phyloP scores from a whole-genome alignment of 2,113 vertebrate genomes.

The Girardinichthys multiradiatus region DNA sequence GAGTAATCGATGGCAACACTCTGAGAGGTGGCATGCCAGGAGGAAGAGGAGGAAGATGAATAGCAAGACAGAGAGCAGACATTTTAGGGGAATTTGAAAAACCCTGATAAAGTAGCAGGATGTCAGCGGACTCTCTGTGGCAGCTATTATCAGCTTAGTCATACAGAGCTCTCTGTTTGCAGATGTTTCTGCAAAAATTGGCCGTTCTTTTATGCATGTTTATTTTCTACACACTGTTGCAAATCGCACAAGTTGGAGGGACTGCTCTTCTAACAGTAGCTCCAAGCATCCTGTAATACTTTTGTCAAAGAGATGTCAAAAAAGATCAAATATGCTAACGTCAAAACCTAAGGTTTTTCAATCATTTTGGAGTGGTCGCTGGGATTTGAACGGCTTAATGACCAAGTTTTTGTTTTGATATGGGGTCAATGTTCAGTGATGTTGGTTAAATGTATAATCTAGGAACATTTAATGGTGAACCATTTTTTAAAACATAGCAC shows the following conservation, averaged over 20 bases:
- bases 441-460: too few species aligned
- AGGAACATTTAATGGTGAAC: neutral
- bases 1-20: neutral
- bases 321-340: too few species aligned
- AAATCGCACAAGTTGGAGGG: neutral
- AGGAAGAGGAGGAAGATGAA: neutral
- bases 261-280: neutral
- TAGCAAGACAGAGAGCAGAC: neutral
- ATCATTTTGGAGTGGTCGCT: too few species aligned
- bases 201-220: neutral
- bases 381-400: too few species aligned
- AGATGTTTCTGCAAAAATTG: neutral
- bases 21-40: too few species aligned
- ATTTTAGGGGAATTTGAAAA: neutral
- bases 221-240: neutral
- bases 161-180: neutral
- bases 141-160: neutral
- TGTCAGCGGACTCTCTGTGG: neutral
- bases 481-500: neutral
- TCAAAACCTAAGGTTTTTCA: too few species aligned
- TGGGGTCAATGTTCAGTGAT: neutral
- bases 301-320: too few species aligned
- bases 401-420: neutral
- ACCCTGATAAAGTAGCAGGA: neutral
- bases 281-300: neutral